Base-by-base conservation (phyloP, 2,113 vertebrate species). In the Solenodon paradoxus region DNA sequence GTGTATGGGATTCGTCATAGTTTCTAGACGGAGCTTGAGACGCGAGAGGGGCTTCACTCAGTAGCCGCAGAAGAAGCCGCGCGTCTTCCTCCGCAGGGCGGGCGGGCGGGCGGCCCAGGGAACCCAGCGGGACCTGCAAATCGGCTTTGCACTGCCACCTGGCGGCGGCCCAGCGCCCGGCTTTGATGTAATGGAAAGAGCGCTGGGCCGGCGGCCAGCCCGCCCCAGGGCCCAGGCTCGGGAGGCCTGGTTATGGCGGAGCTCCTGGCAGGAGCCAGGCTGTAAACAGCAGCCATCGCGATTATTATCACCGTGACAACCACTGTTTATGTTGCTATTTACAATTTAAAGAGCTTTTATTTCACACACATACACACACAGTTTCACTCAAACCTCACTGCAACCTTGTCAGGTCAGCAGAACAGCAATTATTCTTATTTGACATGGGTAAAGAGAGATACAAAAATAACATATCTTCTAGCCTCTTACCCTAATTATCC, bases 121-220 rank as follows among this genome's bases (percentile, higher is more conserved):
- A 12, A 7, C 51, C 22, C 0, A 9, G 63, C 0, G 5, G 38
- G 64, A 53, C 55, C 49, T 0, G 0, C 40, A 38, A 26, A 16
- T 24, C 55, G 74, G 61, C 40, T 92, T 82, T n/a, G 61, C 68
- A 42, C 61, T 96, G 95, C 84, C 93, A 79, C 64, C 95, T 83
- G 80, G 96, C 22, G 40, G 80, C 11, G 30, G 53, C 9, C 24
- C 51, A 12, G 40, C 2, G 11, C 47, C 35, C 10, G 11, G 38
- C 45, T 74, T 35, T 63, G 38, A 26, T 22, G 63, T 38, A 30
- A 13, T n/a, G 38, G 57, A 69, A 80, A 63, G 49, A 77, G 49
- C 4, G 40, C 51, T 28, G 63, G 82, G 82, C 57, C 12, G 26
- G 9, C 13, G 7, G 74, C 38, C 64, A n/a, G n/a, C 4, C 7